A percentile compares a stretch with the other conserved stretches of the same genome.
Evolutionary conservation across 2,797 vertebrate species (phyloP).

Genomic region (Discoglossus pictus): DNA sequence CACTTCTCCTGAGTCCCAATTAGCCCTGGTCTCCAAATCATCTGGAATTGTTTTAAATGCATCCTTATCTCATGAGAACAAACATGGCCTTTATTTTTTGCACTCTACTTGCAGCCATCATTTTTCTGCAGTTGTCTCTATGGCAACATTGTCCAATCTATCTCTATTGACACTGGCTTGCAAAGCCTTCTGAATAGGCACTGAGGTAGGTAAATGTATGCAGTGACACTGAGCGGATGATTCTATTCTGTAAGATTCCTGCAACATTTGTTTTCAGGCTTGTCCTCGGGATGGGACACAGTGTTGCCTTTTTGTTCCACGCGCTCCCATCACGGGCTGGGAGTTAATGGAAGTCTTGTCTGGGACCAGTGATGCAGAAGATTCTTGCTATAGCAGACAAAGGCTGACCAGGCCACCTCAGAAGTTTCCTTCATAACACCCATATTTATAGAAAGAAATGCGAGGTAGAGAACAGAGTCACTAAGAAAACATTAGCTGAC

Average conservation of each 20-base stretch:
- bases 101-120: slow-evolving; percentile 68
- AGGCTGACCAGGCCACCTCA: slow-evolving; percentile 73
- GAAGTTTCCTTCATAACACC: slow-evolving; percentile 77
- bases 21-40: slow-evolving; percentile 69
- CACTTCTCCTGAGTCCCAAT: slow-evolving; percentile 70
- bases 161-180: slow-evolving; percentile 78
- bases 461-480: slow-evolving; percentile 65
- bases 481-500: slow-evolving; percentile 65
- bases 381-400: slow-evolving; percentile 79
- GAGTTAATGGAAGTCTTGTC: slow-evolving; percentile 98
- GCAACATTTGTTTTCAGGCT: slow-evolving; percentile 95
- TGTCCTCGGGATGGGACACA: slow-evolving; percentile 90
- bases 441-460: slow-evolving; percentile 69
- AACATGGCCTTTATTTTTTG: slow-evolving; percentile 65
- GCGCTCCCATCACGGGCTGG: slow-evolving; percentile 81
- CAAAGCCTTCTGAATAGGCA: slow-evolving; percentile 82
- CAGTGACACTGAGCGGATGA: slow-evolving; percentile 97
- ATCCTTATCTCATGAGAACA: slow-evolving; percentile 65
- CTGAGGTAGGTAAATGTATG: slow-evolving; percentile 99
- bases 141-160: slow-evolving; percentile 79
- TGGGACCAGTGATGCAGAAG: slow-evolving; percentile 89
- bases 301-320: slow-evolving; percentile 90
- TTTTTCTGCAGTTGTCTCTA: slow-evolving; percentile 77
- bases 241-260: slow-evolving; percentile 91
- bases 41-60: slow-evolving; percentile 65